These are phyloP conservation scores for Lutjanus argentimaculatus DNA, from an alignment of 2,797 vertebrate species.

Conservation along the genomic window DNA sequence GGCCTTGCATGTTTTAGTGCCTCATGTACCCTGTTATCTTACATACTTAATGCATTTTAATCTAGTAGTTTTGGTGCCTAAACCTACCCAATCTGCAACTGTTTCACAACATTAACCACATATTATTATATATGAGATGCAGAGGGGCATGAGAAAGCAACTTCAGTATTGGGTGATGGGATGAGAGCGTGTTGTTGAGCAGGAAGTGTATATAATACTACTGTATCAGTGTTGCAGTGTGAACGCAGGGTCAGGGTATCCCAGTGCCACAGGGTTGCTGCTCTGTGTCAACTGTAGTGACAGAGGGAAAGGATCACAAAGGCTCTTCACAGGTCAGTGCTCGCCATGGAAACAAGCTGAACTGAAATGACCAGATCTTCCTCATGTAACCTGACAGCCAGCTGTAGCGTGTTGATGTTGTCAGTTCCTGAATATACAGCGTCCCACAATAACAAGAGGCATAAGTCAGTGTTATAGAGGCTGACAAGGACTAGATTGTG, in stretches of 20 bases:
- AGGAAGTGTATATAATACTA: too few species aligned
- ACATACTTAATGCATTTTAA: too few species aligned
- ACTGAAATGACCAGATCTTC: constrained; percentile 67
- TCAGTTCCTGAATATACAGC: constrained; percentile 71
- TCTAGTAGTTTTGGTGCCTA: too few species aligned
- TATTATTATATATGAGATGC: too few species aligned
- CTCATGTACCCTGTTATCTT: too few species aligned
- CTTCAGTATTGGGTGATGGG: too few species aligned
- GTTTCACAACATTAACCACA: too few species aligned
- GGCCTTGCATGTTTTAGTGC: too few species aligned
- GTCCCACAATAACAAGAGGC: constrained; percentile 65
- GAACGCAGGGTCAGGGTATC: background rate
- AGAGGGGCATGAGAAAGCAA: too few species aligned
- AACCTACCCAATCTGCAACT: too few species aligned
- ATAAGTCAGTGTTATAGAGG: constrained; percentile 63
- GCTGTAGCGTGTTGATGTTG: constrained; percentile 76
- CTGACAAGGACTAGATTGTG: constrained; percentile 56
- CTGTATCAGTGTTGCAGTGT: background rate
- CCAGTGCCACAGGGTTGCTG: constrained; percentile 24
- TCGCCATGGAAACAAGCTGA: constrained; percentile 70
- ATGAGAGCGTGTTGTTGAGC: too few species aligned
- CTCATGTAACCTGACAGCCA: constrained; percentile 78
- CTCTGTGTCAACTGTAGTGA: constrained; percentile 48
- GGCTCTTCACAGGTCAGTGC: constrained; percentile 64
- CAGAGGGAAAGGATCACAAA: constrained; percentile 40